Base-by-base conservation (phyloP, 2,113 vertebrate species). In the Stigmatopora argus region DNA sequence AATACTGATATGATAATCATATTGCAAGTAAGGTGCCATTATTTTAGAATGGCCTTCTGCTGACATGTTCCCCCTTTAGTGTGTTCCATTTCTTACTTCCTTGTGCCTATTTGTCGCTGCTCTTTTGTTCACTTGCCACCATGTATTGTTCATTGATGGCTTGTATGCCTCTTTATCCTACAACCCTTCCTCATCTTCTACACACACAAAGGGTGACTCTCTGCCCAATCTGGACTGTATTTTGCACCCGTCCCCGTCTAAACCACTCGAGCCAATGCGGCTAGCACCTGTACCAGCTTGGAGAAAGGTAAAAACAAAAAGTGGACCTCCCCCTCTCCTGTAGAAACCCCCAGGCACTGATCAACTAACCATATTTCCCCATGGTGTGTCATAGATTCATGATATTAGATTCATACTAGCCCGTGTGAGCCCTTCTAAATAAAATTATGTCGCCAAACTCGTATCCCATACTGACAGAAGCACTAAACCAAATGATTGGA, bases 231-330 rank as follows among this genome's bases (percentile, higher is more conserved):
- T 96, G 89, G 93, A 93, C 41, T 80, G 83, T 83, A 81, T 92
- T 88, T 89, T 92, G 82, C 80, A 87, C 86, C 90, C 85, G 17
- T 75, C 86, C 56, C 91, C 85, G 14, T 83, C 90, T n/a, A 81
- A 84, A 81, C 81, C 85, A 82, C 88, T 86, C 76, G 91, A 94
- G 86, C 90, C 92, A 77, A 85, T 89, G 67, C 88, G 74, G 53
- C 86, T 92, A 88, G 90, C 90, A 63, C 90, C 91, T 69, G 83
- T 88, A 31, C 95, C 95, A 23, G 94, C 92, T 59, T 98, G 96
- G 96, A 97, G 96, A 93, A 95, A 99, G 96, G 96, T 99, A 98
- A 98, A 82, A 31, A 31, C n/a, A n/a, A 31, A 31, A 60, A 72
- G 71, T 66, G 62, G 21, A 53, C 3, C n/a, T 5, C 21, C 17